phyloP scores from a whole-genome alignment of 2,113 vertebrate genomes.

The Myrmecobius fasciatus region DNA sequence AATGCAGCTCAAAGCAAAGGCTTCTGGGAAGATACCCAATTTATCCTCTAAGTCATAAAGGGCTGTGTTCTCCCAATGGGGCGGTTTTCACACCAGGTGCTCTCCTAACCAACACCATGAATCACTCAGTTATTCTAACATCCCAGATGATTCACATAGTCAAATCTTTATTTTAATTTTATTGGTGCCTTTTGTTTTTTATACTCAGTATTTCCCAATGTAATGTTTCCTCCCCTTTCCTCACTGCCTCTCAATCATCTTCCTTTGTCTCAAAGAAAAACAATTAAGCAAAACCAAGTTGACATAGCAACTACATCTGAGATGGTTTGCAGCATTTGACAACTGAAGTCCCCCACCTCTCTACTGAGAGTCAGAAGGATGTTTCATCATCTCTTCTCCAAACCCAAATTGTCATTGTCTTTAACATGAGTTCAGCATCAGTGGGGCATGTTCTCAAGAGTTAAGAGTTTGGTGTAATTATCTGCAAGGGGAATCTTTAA shows the following conservation, averaged over 20 bases:
- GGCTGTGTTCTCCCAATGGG: neutral
- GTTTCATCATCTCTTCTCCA: neutral
- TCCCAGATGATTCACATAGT: neutral
- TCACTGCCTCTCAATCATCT: neutral
- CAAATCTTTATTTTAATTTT: neutral
- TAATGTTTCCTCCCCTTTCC: neutral
- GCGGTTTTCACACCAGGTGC: neutral
- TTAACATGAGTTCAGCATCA: neutral
- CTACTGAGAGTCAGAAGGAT: neutral
- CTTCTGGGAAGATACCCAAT: neutral
- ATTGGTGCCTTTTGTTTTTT: neutral
- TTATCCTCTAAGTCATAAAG: neutral
- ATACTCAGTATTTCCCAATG: neutral
- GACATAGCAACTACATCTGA: neutral
- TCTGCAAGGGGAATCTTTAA: neutral
- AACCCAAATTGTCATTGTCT: neutral
- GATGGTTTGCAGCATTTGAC: neutral
- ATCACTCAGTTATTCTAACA: neutral
- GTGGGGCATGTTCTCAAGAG: neutral
- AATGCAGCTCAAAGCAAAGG: neutral
- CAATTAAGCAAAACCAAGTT: neutral
- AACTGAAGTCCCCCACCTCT: neutral
- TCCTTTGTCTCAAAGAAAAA: neutral
- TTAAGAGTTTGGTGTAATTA: neutral
- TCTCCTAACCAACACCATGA: neutral